These are phyloP conservation scores for Lissocephala sabroskyi DNA, from an alignment of 2,888 invertebrate species.

Conservation along the genomic window DNA sequence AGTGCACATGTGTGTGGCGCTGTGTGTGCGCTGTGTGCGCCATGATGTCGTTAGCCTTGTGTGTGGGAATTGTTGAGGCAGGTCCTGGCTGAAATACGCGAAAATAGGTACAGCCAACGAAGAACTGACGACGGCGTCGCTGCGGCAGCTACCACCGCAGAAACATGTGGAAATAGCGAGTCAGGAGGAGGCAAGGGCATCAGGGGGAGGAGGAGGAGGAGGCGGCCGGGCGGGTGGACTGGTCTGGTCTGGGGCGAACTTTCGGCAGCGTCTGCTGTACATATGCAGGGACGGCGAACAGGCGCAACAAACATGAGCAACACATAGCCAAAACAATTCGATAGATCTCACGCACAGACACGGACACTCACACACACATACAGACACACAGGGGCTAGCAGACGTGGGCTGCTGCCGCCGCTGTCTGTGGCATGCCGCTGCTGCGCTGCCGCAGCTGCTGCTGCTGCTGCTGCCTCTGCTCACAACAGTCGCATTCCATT, in stretches of 20 bases:
- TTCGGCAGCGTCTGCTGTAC: constrained; percentile 32
- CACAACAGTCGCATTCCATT: constrained; percentile 29
- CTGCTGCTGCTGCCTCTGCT: constrained; percentile 14
- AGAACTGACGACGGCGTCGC: background rate
- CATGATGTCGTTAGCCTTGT: too few species aligned
- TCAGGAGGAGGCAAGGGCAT: constrained; percentile 12
- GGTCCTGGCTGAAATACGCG: constrained; percentile 66
- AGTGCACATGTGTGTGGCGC: background rate
- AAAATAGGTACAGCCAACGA: constrained; percentile 72
- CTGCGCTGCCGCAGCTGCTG: constrained; percentile 17
- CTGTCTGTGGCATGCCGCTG: constrained; percentile 3
- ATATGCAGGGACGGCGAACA: constrained; percentile 25
- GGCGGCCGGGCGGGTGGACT: too few species aligned
- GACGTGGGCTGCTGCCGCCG: constrained; percentile 22
- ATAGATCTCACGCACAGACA: constrained; percentile 31
- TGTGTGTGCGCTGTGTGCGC: too few species aligned
- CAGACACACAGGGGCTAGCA: constrained; percentile 19
- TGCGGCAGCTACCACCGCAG: constrained; percentile 28
- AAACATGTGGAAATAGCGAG: constrained; percentile 32
- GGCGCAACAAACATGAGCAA: constrained; percentile 51
- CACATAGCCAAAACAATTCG: constrained; percentile 60
- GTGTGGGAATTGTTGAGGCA: constrained; percentile 66
- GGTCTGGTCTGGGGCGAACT: background rate
- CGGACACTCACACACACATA: constrained; percentile 25
- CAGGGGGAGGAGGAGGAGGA: background rate